These are phyloP conservation scores for Vireo altiloquus DNA, from an alignment of 2,113 vertebrate species.

Conservation along the genomic window DNA sequence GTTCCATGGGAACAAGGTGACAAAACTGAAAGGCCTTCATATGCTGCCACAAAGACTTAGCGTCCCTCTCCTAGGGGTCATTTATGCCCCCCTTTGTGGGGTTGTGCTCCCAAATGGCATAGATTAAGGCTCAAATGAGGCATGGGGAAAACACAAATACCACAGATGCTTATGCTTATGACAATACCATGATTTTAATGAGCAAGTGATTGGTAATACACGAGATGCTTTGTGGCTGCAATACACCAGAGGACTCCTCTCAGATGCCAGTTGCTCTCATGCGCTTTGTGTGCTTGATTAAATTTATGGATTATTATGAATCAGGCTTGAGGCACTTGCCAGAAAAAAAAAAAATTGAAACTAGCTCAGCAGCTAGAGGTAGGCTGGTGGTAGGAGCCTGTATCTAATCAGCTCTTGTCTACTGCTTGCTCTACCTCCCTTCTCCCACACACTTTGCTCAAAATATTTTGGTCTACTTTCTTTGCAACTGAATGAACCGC, in stretches of 20 bases:
- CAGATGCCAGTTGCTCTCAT: neutral
- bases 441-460: neutral
- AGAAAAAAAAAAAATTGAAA: neutral
- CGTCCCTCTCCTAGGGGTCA: neutral
- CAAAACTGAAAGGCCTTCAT: neutral
- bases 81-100: neutral
- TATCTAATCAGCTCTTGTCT: slow-evolving; percentile 32
- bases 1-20: neutral
- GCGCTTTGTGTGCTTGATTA: neutral
- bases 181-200: neutral
- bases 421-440: neutral
- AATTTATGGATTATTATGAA: neutral
- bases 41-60: neutral
- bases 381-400: neutral
- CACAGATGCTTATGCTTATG: neutral
- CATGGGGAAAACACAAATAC: neutral
- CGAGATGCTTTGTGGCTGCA: neutral
- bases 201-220: neutral
- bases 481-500: neutral
- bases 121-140: neutral
- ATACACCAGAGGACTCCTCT: neutral
- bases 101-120: fast-evolving
- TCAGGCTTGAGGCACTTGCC: neutral
- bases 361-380: neutral
- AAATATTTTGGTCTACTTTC: slow-evolving; percentile 25